Evolutionary conservation across 2,888 invertebrate species (phyloP), one percentile per base, ranked within the genome.

Genomic region (Anarsia innoxiella): DNA sequence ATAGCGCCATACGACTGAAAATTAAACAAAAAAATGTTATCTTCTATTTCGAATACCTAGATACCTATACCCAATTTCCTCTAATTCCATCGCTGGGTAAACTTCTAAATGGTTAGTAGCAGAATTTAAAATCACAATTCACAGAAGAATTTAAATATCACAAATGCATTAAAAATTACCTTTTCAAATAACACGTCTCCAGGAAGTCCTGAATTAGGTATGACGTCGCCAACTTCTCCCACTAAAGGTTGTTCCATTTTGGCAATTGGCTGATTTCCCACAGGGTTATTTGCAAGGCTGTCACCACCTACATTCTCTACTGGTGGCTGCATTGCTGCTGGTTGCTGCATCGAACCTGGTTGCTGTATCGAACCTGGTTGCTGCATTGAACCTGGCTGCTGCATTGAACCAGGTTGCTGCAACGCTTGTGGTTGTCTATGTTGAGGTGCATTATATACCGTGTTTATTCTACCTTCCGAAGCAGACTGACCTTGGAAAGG

Each of bases 241-340:
- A 19, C 19, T 3, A 19, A 3, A 6, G 19, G 19, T n/a, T n/a
- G n/a, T 19, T 19, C 19, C 3, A 19, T 6, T 19, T 19, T 19
- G 3, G 19, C 19, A 3, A 19, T 19, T 6, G 19, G 19, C 19
- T 19, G 19, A 6, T 6, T 6, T 19, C 19, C 19, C 6, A 19
- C 19, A 5, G 51, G 53, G 36, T 68, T 68, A 42, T 69, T 71
- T 1, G 53, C 54, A 26, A 46, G 36, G 8, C 68, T 66, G 41
- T 83, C 83, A 15, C 82, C 83, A 23, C 63, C 77, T 2, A 67
- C 48, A 54, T 46, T 73, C 37, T 83, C 82, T 13, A 83, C 48
- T 0, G 66, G 69, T 1, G 58, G 1, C 42, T 23, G 6, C n/a
- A n/a, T n/a, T n/a, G n/a, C n/a, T n/a, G n/a, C n/a, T n/a, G 26